These are phyloP conservation scores for Elaphurus davidianus DNA, from an alignment of 2,113 vertebrate genomes.

Conservation along the genomic window DNA sequence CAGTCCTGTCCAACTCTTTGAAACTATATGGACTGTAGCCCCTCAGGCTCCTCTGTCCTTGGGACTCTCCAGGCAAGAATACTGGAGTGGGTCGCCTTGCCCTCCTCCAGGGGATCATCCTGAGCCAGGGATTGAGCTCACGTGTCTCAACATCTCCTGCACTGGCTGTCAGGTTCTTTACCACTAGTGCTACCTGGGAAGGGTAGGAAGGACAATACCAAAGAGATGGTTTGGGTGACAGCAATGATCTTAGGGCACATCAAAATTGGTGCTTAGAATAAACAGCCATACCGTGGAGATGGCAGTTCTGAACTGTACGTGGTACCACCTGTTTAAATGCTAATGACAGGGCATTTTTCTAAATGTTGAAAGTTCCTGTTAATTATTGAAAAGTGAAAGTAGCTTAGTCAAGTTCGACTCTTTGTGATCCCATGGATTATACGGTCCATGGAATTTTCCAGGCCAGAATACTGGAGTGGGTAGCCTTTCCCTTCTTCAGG, in stretches of 20 bases:
- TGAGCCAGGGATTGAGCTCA: background rate
- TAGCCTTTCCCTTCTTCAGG: background rate
- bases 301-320: background rate
- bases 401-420: background rate
- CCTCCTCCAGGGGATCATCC: background rate
- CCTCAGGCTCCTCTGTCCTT: background rate
- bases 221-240: background rate
- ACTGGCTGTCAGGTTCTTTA: background rate
- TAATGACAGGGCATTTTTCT: background rate
- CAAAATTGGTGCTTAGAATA: background rate
- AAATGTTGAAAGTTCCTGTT: background rate
- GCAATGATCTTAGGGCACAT: background rate
- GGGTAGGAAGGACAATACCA: background rate
- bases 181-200: background rate
- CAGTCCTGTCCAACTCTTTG: background rate
- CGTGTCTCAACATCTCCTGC: background rate
- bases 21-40: background rate
- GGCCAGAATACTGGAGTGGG: background rate
- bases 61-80: background rate
- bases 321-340: background rate
- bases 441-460: background rate
- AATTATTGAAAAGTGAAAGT: background rate
- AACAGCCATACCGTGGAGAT: accelerated
- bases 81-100: background rate
- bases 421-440: background rate